These are phyloP conservation scores for Rhyacophila brunnea DNA, from an alignment of 1,140 invertebrate species.

Conservation along the genomic window DNA sequence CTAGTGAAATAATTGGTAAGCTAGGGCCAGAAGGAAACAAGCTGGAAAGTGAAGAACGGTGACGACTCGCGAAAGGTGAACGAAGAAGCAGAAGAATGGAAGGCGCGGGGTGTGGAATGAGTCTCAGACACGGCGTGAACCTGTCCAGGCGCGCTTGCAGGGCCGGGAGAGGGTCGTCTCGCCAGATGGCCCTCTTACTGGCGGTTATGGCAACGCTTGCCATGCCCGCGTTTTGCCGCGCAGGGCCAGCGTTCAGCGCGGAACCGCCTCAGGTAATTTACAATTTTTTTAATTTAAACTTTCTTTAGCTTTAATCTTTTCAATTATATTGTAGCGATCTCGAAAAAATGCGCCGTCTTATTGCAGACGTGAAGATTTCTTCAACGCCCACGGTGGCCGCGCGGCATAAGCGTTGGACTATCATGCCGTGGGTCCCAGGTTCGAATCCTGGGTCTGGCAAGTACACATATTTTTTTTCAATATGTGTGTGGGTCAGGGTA, in stretches of 20 bases:
- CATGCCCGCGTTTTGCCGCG: constrained; percentile 24
- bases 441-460: too few species aligned
- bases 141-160: constrained; percentile 58
- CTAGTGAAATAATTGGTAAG: too few species aligned
- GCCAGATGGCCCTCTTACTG: not conserved
- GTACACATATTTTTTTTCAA: too few species aligned
- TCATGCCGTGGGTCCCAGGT: too few species aligned
- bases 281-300: not conserved
- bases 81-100: constrained; percentile 33
- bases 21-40: constrained; percentile 2
- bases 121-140: constrained; percentile 56
- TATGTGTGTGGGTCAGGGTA: too few species aligned
- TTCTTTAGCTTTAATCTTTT: too few species aligned
- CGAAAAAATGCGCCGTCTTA: too few species aligned
- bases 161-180: constrained; percentile 32
- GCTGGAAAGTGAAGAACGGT: constrained; percentile 37
- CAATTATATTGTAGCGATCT: too few species aligned
- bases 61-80: constrained; percentile 38
- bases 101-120: constrained; percentile 40
- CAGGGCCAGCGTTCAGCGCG: constrained; percentile 35
- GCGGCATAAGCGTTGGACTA: too few species aligned
- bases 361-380: too few species aligned
- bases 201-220: constrained; percentile 37
- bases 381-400: too few species aligned
- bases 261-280: constrained; percentile 20